Base-by-base conservation (phyloP, 2,888 invertebrate species). In the Limnephilus rhombicus region DNA sequence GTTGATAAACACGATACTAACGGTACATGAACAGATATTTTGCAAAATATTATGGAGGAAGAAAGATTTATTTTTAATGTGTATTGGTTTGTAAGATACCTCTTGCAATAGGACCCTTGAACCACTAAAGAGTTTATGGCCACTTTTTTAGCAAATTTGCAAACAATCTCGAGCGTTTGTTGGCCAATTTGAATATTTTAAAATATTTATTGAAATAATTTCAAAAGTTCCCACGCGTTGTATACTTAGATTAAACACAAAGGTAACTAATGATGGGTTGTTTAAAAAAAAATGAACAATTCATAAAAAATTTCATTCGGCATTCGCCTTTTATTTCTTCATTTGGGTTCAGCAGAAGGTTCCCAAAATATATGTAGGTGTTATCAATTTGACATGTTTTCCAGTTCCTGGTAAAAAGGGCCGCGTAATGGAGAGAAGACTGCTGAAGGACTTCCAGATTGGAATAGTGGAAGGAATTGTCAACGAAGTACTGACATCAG, bases 371-470 rank as follows among this genome's bases (percentile, higher is more conserved):
- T 49, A 49, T 15, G 12, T 53, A 24, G 3, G 7, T 68, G 7
- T 68, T 68, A 68, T 68, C 3, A 68, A 68, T 68, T 68, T 68
- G 18, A 68, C 7, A 24, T 83, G 13, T 37, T 34, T 83, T 83
- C 34, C 95, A 97, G 98, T 98, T 89, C 97, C 98, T 37, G 98
- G 98, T 2, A 98, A 98, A 94, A 98, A 98, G 94, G 98, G 98
- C 4, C 97, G 98, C 95, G 97, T 98, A 7, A 98, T 98, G 98
- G 98, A 98, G 94, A 96, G 98, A 31, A 97, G 98, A 80, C 97
- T 98, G 29, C 96, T 98, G 90, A 98, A 98, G 95, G 98, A 98
- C 95, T 98, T 98, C 97, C 98, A 98, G 94, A 98, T 98, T 93
- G 98, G 98, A 18, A 97, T 98, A 91, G 98, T 98, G 0, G 98